A percentile compares a stretch with the other conserved stretches of the same genome.
Evolutionary conservation across 1,140 invertebrate species (phyloP).

Genomic region (Apolygus lucorum): DNA sequence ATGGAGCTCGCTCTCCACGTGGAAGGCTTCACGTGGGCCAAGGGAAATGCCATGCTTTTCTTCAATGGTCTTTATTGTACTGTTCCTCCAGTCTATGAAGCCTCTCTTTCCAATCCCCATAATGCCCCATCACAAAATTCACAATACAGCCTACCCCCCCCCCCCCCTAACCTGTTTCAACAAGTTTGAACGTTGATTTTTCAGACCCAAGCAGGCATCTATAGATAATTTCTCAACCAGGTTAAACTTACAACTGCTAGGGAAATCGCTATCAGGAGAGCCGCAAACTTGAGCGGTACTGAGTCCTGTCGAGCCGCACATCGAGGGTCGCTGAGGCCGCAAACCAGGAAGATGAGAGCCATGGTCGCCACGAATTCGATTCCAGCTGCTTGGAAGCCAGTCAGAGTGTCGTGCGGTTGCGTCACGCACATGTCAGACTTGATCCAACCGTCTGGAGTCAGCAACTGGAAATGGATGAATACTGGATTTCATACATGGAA

Average conservation of each 20-base stretch:
- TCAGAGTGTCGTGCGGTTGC: slow-evolving; percentile 41
- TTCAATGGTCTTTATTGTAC: too few species aligned
- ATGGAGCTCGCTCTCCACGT: too few species aligned
- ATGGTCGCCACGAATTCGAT: slow-evolving; percentile 51
- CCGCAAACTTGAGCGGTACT: slow-evolving; percentile 50
- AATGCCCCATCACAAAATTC: too few species aligned
- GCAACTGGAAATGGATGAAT: slow-evolving; percentile 26
- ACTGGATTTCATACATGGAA: too few species aligned
- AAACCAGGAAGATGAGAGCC: slow-evolving; percentile 52
- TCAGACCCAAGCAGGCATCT: too few species aligned
- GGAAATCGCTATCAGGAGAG: slow-evolving; percentile 51
- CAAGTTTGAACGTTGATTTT: background rate
- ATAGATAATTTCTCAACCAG: background rate
- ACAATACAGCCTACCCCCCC: too few species aligned
- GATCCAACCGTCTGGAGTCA: background rate
- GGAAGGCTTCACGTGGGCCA: too few species aligned
- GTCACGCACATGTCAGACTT: slow-evolving; percentile 49
- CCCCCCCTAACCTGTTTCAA: too few species aligned
- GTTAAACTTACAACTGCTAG: slow-evolving; percentile 41
- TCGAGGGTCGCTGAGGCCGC: slow-evolving; percentile 53
- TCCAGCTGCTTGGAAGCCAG: slow-evolving; percentile 41
- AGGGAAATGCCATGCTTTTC: too few species aligned
- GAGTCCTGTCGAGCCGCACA: slow-evolving; percentile 49
- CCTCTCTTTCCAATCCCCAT: too few species aligned
- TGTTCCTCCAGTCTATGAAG: too few species aligned